Conservation (phyloP, 2,797 vertebrate species). For the Meriones psammophilus region DNA sequence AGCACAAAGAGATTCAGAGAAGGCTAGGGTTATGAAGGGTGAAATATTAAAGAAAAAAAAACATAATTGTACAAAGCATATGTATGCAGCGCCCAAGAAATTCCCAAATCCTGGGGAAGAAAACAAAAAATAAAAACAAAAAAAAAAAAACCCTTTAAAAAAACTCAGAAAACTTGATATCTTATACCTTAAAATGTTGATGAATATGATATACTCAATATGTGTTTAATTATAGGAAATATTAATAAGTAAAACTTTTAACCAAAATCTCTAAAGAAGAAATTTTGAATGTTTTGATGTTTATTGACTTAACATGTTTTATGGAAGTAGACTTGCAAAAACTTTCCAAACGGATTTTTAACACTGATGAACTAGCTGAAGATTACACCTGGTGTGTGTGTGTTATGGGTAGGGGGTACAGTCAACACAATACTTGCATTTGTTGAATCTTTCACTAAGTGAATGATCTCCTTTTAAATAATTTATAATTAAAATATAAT, state of each 20-base stretch:
- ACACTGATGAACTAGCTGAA: background rate
- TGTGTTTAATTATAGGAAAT: conserved; percentile 1
- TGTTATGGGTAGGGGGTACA: no score
- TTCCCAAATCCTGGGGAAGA: background rate
- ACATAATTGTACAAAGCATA: background rate
- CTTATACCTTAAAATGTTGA: background rate
- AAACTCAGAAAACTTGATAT: background rate
- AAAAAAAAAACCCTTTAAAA: background rate
- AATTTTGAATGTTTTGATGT: background rate
- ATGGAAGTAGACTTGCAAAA: background rate
- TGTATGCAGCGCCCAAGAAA: background rate
- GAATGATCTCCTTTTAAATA: background rate
- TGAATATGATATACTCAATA: background rate
- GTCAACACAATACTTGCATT: background rate
- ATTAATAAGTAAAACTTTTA: background rate
- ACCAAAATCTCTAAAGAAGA: background rate
- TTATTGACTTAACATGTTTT: background rate
- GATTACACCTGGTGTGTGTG: background rate
- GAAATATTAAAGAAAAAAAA: background rate
- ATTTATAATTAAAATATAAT: background rate
- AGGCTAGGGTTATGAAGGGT: background rate
- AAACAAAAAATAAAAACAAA: background rate
- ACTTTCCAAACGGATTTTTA: background rate
- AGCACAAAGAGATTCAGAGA: background rate
- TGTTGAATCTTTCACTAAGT: conserved; percentile 13